phyloP scores from a whole-genome alignment of 2,888 invertebrate species.

The Limnephilus marmoratus region DNA sequence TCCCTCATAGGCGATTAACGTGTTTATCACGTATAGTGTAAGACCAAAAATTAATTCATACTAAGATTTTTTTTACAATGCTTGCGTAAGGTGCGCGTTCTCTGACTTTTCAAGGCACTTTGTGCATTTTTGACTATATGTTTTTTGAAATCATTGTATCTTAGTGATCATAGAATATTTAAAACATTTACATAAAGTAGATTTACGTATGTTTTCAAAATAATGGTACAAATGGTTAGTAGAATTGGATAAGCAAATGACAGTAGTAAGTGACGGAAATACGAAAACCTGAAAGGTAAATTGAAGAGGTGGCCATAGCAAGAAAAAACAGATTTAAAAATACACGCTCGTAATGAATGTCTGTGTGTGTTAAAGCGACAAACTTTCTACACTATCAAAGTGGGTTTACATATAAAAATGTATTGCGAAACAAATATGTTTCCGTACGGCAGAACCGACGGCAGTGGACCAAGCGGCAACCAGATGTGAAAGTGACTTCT shows the following conservation, averaged over 20 bases:
- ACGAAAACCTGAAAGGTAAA: not conserved
- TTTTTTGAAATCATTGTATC: not conserved
- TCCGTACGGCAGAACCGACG: constrained; percentile 2
- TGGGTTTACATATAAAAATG: constrained; percentile 48
- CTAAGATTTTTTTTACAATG: too few species aligned
- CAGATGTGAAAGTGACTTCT: constrained; percentile 48
- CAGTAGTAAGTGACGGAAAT: not conserved
- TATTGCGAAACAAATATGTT: constrained; percentile 55
- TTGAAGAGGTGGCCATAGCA: not conserved
- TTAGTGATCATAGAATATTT: not conserved
- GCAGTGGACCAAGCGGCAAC: constrained; percentile 18
- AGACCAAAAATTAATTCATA: too few species aligned
- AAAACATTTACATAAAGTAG: too few species aligned
- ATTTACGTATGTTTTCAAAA: not conserved
- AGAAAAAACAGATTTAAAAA: not conserved
- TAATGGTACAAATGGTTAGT: not conserved
- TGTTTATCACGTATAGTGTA: too few species aligned
- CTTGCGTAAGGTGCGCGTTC: too few species aligned
- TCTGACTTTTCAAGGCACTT: too few species aligned
- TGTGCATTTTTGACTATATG: too few species aligned
- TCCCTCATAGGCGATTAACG: too few species aligned
- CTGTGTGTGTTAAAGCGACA: constrained; percentile 10
- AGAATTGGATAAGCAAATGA: not conserved
- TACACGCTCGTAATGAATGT: not conserved
- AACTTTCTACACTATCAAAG: constrained; percentile 41